Percentiles rank a stretch among this genome's conserved stretches.
phyloP scores from a whole-genome alignment of 1,140 invertebrate species.

The Cherax quadricarinatus region DNA sequence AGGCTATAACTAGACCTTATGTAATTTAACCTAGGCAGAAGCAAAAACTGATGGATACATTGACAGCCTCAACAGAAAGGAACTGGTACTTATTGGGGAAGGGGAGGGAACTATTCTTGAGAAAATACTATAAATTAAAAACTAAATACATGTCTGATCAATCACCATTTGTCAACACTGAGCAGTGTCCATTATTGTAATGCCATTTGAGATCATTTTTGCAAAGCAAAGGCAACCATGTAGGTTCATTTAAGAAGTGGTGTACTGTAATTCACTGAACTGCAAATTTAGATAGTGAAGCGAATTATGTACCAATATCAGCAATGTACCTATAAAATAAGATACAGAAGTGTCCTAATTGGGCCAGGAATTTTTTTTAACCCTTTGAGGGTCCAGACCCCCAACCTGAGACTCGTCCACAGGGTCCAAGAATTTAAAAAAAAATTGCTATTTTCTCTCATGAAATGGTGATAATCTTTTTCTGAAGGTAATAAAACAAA shows the following conservation, averaged over 20 bases:
- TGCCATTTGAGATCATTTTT: constrained; percentile 49
- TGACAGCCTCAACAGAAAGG: constrained; percentile 15
- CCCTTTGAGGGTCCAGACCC: too few species aligned
- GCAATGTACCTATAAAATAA: not conserved
- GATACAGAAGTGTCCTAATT: not conserved
- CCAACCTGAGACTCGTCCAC: too few species aligned
- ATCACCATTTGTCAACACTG: not conserved
- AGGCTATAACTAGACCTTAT: constrained; percentile 6
- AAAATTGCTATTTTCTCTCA: too few species aligned
- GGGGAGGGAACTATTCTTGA: not conserved
- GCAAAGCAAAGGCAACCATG: constrained; percentile 37
- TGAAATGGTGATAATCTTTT: too few species aligned
- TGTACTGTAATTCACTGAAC: not conserved
- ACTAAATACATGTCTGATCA: constrained; percentile 14
- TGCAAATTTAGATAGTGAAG: not conserved
- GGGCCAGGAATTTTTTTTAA: too few species aligned
- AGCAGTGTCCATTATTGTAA: constrained; percentile 18
- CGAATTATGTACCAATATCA: not conserved
- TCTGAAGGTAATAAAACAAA: too few species aligned
- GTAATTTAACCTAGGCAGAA: constrained; percentile 13
- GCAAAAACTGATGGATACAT: constrained; percentile 27
- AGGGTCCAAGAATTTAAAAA: too few species aligned
- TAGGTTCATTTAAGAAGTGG: not conserved
- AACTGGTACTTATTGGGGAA: constrained; percentile 10
- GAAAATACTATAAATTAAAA: constrained; percentile 17